Conservation (phyloP, 1,140 invertebrate genomes). For the Bombus superbus region DNA sequence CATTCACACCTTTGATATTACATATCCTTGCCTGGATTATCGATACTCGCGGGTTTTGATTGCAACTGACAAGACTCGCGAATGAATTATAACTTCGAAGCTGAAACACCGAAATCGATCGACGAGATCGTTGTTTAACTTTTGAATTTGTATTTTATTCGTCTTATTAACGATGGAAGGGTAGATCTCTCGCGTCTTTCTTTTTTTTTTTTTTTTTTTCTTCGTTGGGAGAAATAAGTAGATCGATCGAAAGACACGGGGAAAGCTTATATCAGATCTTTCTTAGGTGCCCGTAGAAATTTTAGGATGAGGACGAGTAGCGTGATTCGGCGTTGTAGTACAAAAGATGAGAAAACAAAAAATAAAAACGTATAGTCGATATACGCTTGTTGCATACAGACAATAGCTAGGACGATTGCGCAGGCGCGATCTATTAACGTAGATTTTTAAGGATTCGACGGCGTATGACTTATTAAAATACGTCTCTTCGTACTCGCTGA, state of each 20-base stretch:
- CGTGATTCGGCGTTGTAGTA: slow-evolving; percentile 73
- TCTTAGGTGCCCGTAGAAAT: slow-evolving; percentile 63
- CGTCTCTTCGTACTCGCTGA: slow-evolving; percentile 61
- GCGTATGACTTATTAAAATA: slow-evolving; percentile 49
- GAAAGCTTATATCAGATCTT: slow-evolving; percentile 58
- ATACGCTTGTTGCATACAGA: slow-evolving; percentile 76
- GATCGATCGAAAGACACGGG: slow-evolving; percentile 31
- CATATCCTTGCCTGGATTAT: slow-evolving; percentile 53
- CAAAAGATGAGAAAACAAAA: slow-evolving; percentile 60
- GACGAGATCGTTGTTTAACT: neutral
- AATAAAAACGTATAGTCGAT: slow-evolving; percentile 62
- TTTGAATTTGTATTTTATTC: neutral
- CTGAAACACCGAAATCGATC: neutral
- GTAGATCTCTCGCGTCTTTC: neutral
- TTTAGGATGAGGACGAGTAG: slow-evolving; percentile 61
- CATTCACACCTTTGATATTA: slow-evolving; percentile 64
- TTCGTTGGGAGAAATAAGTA: neutral
- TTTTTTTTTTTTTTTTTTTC: neutral
- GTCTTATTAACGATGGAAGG: neutral
- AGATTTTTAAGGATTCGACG: slow-evolving; percentile 63
- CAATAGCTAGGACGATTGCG: slow-evolving; percentile 74
- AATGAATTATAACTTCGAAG: slow-evolving; percentile 12
- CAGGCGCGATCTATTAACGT: slow-evolving; percentile 73
- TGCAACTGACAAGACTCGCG: neutral
- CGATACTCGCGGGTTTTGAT: slow-evolving; percentile 43